Percentiles rank a stretch among this genome's conserved stretches.
Conservation (phyloP, 2,888 invertebrate genomes). For the Papilio demoleus region DNA sequence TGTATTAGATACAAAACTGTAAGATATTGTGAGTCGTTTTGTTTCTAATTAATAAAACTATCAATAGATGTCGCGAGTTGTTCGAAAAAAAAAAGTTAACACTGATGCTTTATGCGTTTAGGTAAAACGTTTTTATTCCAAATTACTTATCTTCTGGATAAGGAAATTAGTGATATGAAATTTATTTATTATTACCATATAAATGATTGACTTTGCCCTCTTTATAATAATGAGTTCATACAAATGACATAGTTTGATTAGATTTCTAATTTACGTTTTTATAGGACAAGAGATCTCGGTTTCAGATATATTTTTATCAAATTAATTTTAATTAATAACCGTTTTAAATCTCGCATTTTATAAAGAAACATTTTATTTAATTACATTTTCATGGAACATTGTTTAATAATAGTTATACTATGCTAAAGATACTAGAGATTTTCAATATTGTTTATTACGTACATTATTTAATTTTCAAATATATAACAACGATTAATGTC, state of each 20-base stretch:
- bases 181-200: not conserved
- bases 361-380: no score
- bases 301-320: conserved; percentile 20
- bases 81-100: conserved; percentile 32
- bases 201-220: not conserved
- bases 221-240: not conserved
- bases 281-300: conserved; percentile 1
- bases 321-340: not conserved
- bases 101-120: not conserved
- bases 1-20: not conserved
- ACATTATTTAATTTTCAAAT: not conserved
- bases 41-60: not conserved
- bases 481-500: not conserved
- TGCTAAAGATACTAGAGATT: no score
- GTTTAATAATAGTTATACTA: no score
- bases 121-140: conserved; percentile 16
- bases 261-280: not conserved
- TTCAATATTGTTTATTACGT: no score
- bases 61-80: conserved; percentile 53
- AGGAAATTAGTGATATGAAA: conserved; percentile 11
- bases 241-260: conserved; percentile 32
- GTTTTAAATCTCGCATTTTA: no score
- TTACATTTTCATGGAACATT: no score
- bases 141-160: conserved; percentile 8
- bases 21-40: not conserved